phyloP scores from a whole-genome alignment of 2,113 vertebrate genomes.

The Gyps fulvus region DNA sequence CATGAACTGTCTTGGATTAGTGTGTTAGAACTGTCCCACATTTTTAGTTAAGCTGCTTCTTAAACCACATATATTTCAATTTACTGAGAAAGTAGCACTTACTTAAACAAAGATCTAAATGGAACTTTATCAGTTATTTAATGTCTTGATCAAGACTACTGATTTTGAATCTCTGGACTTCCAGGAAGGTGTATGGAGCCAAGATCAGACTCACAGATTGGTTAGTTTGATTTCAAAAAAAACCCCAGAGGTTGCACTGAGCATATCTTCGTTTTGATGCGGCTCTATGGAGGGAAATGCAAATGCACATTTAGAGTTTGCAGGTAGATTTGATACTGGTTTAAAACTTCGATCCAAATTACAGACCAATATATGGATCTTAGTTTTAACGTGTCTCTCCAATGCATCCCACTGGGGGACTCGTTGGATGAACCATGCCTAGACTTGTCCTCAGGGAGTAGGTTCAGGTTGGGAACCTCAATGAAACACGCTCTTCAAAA shows the following conservation, averaged over 20 bases:
- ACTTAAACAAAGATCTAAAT: background rate
- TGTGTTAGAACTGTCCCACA: background rate
- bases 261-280: background rate
- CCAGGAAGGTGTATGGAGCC: background rate
- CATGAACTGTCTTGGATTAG: background rate
- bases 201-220: background rate
- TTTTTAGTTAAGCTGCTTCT: background rate
- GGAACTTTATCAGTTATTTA: background rate
- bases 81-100: background rate
- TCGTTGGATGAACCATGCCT: background rate
- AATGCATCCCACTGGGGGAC: background rate
- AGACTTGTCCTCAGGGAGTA: rapidly evolving
- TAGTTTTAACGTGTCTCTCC: background rate
- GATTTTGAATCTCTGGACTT: background rate
- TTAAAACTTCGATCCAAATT: background rate
- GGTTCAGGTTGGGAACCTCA: background rate
- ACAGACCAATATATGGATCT: background rate
- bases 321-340: background rate
- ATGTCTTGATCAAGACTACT: background rate
- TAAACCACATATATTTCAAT: background rate
- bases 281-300: background rate
- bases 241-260: background rate
- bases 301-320: background rate
- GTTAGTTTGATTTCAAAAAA: background rate
- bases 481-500: background rate